Evolutionary conservation across 2,113 vertebrate species (phyloP).

Genomic region (Alosa alosa): DNA sequence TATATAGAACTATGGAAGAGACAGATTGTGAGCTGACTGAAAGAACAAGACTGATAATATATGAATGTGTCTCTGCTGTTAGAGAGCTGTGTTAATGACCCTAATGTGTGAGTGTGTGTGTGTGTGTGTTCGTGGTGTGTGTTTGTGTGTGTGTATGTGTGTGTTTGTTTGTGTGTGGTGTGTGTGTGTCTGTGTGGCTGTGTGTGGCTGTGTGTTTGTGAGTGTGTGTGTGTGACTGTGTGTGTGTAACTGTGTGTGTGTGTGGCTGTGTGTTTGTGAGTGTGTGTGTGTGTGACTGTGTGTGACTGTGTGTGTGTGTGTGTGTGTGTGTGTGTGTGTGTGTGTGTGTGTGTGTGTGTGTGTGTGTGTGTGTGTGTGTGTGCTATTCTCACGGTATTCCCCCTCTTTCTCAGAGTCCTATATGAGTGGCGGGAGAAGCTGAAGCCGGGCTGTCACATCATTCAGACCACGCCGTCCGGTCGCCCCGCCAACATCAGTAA

Average conservation of each 20-base stretch:
- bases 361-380: neutral
- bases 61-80: too few species aligned
- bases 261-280: too few species aligned
- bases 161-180: neutral
- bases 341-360: neutral
- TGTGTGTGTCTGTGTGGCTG: neutral
- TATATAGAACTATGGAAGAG: too few species aligned
- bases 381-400: neutral
- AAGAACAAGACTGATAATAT: too few species aligned
- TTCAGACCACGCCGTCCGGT: conserved; percentile 90
- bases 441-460: conserved; percentile 93
- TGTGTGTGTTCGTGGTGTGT: too few species aligned
- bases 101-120: too few species aligned
- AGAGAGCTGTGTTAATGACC: too few species aligned
- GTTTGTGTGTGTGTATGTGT: too few species aligned
- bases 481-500: conserved; percentile 90
- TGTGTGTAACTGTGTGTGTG: too few species aligned
- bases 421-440: conserved; percentile 97
- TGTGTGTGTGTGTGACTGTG: too few species aligned
- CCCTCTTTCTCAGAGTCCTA: conserved; percentile 75
- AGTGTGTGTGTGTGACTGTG: too few species aligned
- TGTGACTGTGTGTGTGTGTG: neutral
- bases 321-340: neutral
- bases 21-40: too few species aligned
- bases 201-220: neutral